These are phyloP conservation scores for Montipora sp. DNA, from an alignment of 64 coral and sea anemone genomes.

Conservation along the genomic window DNA sequence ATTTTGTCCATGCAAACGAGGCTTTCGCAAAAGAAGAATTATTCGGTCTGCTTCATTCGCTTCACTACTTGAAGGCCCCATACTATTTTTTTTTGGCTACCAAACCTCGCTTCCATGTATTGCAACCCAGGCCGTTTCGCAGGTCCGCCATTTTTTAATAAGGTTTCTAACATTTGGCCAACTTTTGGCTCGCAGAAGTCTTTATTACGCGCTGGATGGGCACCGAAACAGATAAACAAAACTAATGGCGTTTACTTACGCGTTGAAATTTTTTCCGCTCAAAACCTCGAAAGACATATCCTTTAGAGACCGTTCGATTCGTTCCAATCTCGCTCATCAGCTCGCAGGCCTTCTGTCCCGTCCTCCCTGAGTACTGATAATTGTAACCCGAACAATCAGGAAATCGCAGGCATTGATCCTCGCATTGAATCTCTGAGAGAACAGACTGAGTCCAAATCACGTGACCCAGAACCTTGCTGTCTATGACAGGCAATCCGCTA, in stretches of 20 bases:
- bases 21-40: too few relatives aligned
- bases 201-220: neutral
- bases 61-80: too few relatives aligned
- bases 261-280: neutral
- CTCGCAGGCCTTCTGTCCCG: neutral
- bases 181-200: neutral
- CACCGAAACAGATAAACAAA: neutral
- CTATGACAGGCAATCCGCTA: neutral
- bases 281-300: slow-evolving; percentile 19
- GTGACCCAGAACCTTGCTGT: slow-evolving; percentile 20
- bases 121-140: too few relatives aligned
- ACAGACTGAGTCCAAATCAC: slow-evolving; percentile 24
- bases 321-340: neutral
- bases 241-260: neutral
- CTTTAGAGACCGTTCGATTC: neutral
- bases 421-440: slow-evolving; percentile 22
- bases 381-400: slow-evolving; percentile 35
- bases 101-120: too few relatives aligned
- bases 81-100: too few relatives aligned
- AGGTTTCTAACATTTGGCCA: too few relatives aligned
- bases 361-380: neutral
- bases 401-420: slow-evolving; percentile 20
- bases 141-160: too few relatives aligned
- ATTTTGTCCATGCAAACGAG: too few relatives aligned
- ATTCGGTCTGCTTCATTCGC: too few relatives aligned